Percentiles rank a stretch among this genome's conserved stretches.
Evolutionary conservation across 2,888 invertebrate species (phyloP).

Genomic region (Papilio demoleus): DNA sequence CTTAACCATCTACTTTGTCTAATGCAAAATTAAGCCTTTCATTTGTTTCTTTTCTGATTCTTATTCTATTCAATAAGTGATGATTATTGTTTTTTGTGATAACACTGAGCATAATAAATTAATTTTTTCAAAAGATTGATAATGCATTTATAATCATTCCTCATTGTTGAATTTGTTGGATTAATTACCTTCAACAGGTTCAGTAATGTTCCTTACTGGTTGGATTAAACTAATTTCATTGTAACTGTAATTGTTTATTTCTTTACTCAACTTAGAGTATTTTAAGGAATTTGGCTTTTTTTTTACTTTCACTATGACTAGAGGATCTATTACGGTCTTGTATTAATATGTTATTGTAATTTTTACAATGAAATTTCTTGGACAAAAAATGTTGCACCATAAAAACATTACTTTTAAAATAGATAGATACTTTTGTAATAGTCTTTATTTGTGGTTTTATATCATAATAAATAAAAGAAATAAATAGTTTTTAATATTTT

Average conservation of each 20-base stretch:
- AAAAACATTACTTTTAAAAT: slow-evolving; percentile 24
- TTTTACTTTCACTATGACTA: background rate
- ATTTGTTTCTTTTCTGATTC: background rate
- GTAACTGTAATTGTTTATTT: background rate
- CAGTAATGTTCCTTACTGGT: slow-evolving; percentile 44
- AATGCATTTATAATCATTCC: slow-evolving; percentile 15
- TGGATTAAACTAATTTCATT: background rate
- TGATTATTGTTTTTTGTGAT: background rate
- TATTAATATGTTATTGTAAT: background rate
- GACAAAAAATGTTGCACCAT: slow-evolving; percentile 4
- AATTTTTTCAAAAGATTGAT: background rate
- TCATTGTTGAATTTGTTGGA: slow-evolving; percentile 46
- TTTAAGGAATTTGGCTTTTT: slow-evolving; percentile 2
- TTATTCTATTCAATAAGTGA: background rate
- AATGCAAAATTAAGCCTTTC: background rate
- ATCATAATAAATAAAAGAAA: slow-evolving; percentile 36
- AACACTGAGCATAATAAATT: slow-evolving; percentile 1
- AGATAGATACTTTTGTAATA: slow-evolving; percentile 25
- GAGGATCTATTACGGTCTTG: background rate
- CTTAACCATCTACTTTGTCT: no score
- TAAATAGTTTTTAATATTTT: slow-evolving; percentile 34
- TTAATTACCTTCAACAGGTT: slow-evolving; percentile 44
- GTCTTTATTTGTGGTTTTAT: slow-evolving; percentile 35
- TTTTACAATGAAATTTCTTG: no score
- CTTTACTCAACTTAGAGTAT: background rate